Evolutionary conservation across 2,797 vertebrate species (phyloP).

Genomic region (Gambelia wislizenii): DNA sequence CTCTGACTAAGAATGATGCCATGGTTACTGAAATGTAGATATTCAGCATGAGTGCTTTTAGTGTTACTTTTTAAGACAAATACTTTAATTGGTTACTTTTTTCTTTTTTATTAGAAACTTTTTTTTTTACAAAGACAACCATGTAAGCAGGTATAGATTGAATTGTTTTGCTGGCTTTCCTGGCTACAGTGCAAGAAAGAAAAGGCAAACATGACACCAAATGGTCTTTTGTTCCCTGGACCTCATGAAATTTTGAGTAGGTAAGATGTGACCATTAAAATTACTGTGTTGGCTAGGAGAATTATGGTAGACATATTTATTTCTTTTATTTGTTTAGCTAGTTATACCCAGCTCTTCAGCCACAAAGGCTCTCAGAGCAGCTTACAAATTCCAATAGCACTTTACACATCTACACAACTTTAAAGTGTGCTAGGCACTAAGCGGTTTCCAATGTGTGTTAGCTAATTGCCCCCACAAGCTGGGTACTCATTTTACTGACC

Average conservation of each 20-base stretch:
- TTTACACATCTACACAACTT: too few species aligned
- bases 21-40: conserved; percentile 49
- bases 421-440: too few species aligned
- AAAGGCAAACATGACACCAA: neutral
- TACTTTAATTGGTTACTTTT: neutral
- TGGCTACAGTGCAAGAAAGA: neutral
- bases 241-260: neutral
- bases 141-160: neutral
- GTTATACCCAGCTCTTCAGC: too few species aligned
- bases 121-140: neutral
- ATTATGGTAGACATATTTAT: too few species aligned
- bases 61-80: conserved; percentile 30
- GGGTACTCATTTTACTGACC: too few species aligned
- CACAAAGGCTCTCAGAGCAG: too few species aligned
- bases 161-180: neutral
- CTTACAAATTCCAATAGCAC: too few species aligned
- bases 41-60: conserved; percentile 23
- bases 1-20: conserved; percentile 48
- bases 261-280: neutral
- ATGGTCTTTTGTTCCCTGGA: neutral
- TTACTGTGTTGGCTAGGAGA: too few species aligned
- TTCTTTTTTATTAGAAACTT: neutral
- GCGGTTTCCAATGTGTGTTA: too few species aligned
- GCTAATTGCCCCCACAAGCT: too few species aligned
- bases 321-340: too few species aligned